Conservation (phyloP, 2,797 vertebrate genomes). For the Chloroceryle inda region DNA sequence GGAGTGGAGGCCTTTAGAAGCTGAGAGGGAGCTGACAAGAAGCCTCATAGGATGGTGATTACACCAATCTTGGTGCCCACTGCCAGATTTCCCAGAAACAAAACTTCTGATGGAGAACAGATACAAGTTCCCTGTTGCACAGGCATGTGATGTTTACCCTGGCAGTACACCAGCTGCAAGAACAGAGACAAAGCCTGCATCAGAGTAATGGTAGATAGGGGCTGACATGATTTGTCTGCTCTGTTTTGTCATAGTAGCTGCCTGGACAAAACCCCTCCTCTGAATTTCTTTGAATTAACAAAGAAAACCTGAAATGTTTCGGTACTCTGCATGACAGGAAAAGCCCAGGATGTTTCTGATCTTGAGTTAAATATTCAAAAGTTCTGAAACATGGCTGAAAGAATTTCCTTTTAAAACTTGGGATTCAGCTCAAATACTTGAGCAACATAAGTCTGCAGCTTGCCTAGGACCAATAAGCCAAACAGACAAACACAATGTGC, state of each 20-base stretch:
- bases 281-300: not conserved
- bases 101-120: not conserved
- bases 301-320: not conserved
- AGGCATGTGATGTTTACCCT: not conserved
- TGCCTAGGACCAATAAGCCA: not conserved
- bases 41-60: not conserved
- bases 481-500: not conserved
- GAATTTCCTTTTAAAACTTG: not conserved
- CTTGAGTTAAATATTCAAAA: not conserved
- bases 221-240: not conserved
- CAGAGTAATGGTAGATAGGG: not conserved
- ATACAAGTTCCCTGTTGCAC: not conserved
- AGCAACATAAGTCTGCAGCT: not conserved
- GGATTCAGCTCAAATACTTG: not conserved
- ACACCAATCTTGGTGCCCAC: not conserved
- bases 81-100: not conserved
- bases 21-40: not conserved
- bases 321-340: not conserved
- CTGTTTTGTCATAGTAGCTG: not conserved
- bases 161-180: not conserved
- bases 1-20: not conserved
- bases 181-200: not conserved
- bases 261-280: not conserved
- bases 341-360: not conserved
- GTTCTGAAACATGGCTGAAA: not conserved